These are phyloP conservation scores for Polylopha cassiicola DNA, from an alignment of 2,888 invertebrate genomes.

Conservation along the genomic window DNA sequence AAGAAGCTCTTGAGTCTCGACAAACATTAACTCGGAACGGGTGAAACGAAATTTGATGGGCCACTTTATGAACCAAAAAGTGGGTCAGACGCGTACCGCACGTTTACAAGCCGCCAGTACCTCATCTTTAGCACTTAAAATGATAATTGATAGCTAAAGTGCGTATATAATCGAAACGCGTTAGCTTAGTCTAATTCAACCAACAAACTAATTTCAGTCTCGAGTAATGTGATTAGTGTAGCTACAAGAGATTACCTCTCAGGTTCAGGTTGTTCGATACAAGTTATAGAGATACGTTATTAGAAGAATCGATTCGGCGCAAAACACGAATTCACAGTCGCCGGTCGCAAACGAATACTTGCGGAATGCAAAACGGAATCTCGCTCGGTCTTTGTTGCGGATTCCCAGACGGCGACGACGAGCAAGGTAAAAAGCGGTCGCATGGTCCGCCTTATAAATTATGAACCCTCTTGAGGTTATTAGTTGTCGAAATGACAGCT, in stretches of 20 bases:
- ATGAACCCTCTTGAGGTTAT: conserved; percentile 57
- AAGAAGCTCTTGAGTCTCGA: conserved; percentile 45
- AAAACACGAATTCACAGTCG: conserved; percentile 52
- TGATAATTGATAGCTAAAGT: too few species aligned
- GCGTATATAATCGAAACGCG: too few species aligned
- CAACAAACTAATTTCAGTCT: conserved; percentile 19
- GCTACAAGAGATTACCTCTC: too few species aligned
- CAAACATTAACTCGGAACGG: conserved; percentile 47
- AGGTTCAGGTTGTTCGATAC: too few species aligned
- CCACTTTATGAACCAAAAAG: conserved; percentile 58
- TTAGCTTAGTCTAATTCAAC: conserved; percentile 7
- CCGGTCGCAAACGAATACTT: conserved; percentile 52
- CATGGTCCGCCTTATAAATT: conserved; percentile 65
- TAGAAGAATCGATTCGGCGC: conserved; percentile 47
- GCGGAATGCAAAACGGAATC: conserved; percentile 73
- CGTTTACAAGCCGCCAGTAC: too few species aligned
- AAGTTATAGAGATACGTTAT: too few species aligned
- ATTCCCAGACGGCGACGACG: conserved; percentile 72
- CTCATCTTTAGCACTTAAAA: too few species aligned
- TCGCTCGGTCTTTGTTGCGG: conserved; percentile 66
- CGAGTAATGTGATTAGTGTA: conserved; percentile 18
- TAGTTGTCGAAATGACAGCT: conserved; percentile 64
- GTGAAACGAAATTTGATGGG: conserved; percentile 58
- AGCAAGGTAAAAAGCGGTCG: conserved; percentile 67
- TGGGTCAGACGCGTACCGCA: conserved; percentile 51